A percentile compares a stretch with the other conserved stretches of the same genome.
Evolutionary conservation across 2,888 invertebrate genomes (phyloP).

Genomic region (Drosophila nr. perissopoda): DNA sequence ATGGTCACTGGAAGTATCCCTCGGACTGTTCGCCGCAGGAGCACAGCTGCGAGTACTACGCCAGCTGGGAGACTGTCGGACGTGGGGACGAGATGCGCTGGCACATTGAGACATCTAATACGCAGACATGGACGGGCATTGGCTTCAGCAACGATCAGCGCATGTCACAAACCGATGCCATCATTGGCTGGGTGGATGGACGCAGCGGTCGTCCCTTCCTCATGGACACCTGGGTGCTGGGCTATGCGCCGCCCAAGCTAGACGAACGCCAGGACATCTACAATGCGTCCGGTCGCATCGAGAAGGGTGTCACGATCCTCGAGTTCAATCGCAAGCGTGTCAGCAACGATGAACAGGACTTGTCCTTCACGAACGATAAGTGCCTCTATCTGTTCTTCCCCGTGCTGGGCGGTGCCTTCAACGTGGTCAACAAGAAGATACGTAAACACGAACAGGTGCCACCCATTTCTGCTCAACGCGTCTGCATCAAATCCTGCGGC

Average conservation of each 20-base stretch:
- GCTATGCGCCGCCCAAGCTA: constrained; percentile 90
- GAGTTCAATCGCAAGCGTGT: constrained; percentile 91
- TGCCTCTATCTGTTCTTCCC: constrained; percentile 96
- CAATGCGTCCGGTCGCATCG: constrained; percentile 89
- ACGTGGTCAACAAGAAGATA: constrained; percentile 93
- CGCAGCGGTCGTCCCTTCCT: constrained; percentile 91
- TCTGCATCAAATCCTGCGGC: constrained; percentile 94
- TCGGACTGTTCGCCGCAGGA: constrained; percentile 88
- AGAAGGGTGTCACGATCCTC: constrained; percentile 91
- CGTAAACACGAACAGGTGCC: constrained; percentile 92
- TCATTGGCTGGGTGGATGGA: constrained; percentile 94
- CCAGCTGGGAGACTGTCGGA: constrained; percentile 91
- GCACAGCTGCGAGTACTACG: constrained; percentile 91
- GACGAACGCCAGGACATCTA: constrained; percentile 91
- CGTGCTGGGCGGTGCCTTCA: constrained; percentile 92
- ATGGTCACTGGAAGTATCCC: constrained; percentile 92
- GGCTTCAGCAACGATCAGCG: constrained; percentile 93
- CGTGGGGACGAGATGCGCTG: constrained; percentile 91
- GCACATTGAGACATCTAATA: constrained; percentile 91
- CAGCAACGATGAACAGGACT: constrained; percentile 90
- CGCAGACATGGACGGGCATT: constrained; percentile 95
- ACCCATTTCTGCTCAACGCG: constrained; percentile 89
- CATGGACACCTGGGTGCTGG: constrained; percentile 95
- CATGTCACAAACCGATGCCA: constrained; percentile 95
- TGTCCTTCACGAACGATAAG: constrained; percentile 92